Percentiles rank a stretch among this genome's conserved stretches.
phyloP scores from a whole-genome alignment of 2,113 vertebrate genomes.

The Paramormyrops kingsleyae region DNA sequence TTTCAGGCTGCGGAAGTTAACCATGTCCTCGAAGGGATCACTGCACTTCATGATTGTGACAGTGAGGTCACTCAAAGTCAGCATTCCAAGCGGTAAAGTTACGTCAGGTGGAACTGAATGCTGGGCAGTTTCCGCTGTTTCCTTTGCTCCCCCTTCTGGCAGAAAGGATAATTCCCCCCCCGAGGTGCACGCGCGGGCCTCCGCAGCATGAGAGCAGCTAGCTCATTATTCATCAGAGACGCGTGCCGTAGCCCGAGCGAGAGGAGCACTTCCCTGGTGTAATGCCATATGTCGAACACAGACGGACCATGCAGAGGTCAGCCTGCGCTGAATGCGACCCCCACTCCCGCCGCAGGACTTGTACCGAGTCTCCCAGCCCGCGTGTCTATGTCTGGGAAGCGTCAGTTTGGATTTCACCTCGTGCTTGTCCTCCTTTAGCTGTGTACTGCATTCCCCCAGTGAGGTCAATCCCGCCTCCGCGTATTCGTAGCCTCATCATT shows the following conservation, averaged over 20 bases:
- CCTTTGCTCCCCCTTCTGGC: background rate
- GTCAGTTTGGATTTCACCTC: background rate
- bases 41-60: background rate
- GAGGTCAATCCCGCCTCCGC: background rate
- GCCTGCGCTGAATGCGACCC: background rate
- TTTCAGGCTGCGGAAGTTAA: slow-evolving; percentile 17
- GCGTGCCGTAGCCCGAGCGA: background rate
- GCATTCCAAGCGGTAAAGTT: background rate
- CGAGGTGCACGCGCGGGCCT: background rate
- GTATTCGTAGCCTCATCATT: background rate
- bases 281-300: background rate
- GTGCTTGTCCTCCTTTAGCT: background rate
- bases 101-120: background rate
- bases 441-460: background rate
- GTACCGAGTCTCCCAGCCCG: background rate
- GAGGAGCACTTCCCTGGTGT: background rate
- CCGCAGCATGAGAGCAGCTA: background rate
- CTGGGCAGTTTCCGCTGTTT: background rate
- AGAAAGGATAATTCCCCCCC: background rate
- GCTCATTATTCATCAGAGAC: background rate
- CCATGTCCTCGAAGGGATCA: background rate
- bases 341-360: background rate
- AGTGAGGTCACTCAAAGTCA: background rate
- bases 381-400: background rate
- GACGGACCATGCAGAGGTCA: background rate